These are phyloP conservation scores for Nymphalis io DNA, from an alignment of 1,140 invertebrate species.

Conservation along the genomic window DNA sequence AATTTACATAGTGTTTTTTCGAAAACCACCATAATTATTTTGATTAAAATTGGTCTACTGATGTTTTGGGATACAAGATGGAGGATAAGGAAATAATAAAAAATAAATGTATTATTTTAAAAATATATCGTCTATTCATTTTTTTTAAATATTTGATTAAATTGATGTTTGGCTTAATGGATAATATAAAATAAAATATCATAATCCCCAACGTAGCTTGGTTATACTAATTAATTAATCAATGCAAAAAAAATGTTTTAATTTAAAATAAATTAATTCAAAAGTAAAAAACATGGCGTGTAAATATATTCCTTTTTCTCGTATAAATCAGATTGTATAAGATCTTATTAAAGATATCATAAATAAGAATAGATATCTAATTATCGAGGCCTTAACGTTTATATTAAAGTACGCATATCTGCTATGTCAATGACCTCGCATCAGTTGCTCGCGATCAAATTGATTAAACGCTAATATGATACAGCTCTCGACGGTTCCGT, in stretches of 20 bases:
- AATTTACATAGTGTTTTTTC: background rate
- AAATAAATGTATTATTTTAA: too few species aligned
- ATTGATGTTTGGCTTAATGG: too few species aligned
- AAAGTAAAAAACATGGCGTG: background rate
- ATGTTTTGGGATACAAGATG: too few species aligned
- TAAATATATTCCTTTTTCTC: slow-evolving; percentile 11
- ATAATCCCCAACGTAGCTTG: too few species aligned
- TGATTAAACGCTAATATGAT: slow-evolving; percentile 69
- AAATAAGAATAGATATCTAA: slow-evolving; percentile 23
- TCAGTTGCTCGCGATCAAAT: slow-evolving; percentile 60
- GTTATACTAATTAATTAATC: too few species aligned
- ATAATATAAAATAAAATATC: too few species aligned
- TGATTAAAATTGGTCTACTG: too few species aligned
- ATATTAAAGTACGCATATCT: slow-evolving; percentile 26
- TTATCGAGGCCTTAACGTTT: slow-evolving; percentile 21
- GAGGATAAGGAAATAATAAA: too few species aligned
- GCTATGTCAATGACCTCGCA: slow-evolving; percentile 55
- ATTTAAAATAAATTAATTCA: background rate
- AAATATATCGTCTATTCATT: too few species aligned
- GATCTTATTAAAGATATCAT: slow-evolving; percentile 25
- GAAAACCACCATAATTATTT: too few species aligned
- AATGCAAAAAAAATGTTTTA: too few species aligned
- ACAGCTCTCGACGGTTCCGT: slow-evolving; percentile 48
- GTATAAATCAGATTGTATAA: slow-evolving; percentile 25
- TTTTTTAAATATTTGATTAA: too few species aligned